Evolutionary conservation across 2,113 vertebrate species (phyloP).

Genomic region (Bubalus kerabau): DNA sequence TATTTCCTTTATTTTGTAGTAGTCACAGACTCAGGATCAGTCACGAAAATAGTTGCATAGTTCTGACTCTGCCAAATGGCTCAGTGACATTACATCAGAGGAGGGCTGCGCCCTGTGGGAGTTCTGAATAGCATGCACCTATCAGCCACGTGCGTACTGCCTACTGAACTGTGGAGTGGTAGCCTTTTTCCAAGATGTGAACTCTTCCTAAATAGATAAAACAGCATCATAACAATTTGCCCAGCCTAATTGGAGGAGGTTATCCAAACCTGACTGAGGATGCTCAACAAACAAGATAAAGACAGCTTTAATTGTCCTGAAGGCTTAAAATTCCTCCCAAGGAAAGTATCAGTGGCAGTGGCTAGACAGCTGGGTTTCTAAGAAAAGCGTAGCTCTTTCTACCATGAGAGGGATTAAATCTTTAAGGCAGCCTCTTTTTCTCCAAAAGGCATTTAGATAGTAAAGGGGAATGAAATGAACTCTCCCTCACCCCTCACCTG

Average conservation of each 20-base stretch:
- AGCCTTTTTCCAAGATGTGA: background rate
- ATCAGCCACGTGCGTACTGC: background rate
- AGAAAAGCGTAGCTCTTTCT: conserved; percentile 5
- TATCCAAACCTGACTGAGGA: background rate
- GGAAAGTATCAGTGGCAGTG: background rate
- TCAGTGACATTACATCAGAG: background rate
- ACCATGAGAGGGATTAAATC: background rate
- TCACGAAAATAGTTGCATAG: conserved; percentile 39
- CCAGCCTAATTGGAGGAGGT: background rate
- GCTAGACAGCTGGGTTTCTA: background rate
- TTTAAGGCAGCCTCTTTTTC: background rate
- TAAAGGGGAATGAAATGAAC: background rate
- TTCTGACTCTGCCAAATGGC: conserved; percentile 11
- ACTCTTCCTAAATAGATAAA: background rate
- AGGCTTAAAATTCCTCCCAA: conserved; percentile 5
- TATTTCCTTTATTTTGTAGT: conserved; percentile 58
- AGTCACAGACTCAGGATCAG: conserved; percentile 16
- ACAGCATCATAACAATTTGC: background rate
- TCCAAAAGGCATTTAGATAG: background rate
- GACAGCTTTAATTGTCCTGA: background rate
- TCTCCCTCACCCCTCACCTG: background rate
- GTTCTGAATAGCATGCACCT: background rate
- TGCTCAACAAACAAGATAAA: conserved; percentile 24
- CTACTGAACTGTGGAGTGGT: background rate
- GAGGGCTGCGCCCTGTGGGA: background rate